These are phyloP conservation scores for Drosophila jambulina DNA, from an alignment of 1,140 invertebrate species.

Conservation along the genomic window DNA sequence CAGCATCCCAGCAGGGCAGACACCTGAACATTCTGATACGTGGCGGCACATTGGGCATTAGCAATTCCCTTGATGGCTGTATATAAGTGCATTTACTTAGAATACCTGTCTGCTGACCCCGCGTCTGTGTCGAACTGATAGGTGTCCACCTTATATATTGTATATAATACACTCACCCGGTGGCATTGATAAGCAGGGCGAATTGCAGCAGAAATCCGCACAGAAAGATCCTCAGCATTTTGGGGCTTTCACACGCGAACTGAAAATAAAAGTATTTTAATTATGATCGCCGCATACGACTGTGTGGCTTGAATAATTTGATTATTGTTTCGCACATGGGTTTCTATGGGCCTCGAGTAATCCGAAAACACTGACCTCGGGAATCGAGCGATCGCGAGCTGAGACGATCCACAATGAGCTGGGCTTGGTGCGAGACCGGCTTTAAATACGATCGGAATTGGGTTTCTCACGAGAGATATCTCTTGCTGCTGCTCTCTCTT, in stretches of 20 bases:
- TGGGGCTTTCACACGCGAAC: constrained; percentile 28
- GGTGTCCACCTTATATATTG: constrained; percentile 4
- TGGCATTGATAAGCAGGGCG: constrained; percentile 56
- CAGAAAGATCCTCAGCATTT: constrained; percentile 53
- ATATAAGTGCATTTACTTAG: background rate
- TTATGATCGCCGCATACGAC: background rate
- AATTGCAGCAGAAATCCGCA: constrained; percentile 52
- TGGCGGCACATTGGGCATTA: constrained; percentile 3
- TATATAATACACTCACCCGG: constrained; percentile 47
- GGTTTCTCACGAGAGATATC: constrained; percentile 2
- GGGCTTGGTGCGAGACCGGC: constrained; percentile 20
- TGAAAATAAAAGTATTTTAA: constrained; percentile 4
- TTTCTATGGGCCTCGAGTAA: constrained; percentile 8
- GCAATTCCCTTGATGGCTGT: background rate
- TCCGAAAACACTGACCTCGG: constrained; percentile 21
- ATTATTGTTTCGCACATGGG: constrained; percentile 14
- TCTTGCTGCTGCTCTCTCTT: background rate
- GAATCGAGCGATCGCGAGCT: constrained; percentile 15
- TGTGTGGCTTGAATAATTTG: constrained; percentile 11
- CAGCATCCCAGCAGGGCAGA: constrained; percentile 5
- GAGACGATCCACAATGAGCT: constrained; percentile 57
- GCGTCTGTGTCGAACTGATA: constrained; percentile 7
- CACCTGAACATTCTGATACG: constrained; percentile 3
- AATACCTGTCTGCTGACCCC: constrained; percentile 5
- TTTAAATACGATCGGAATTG: constrained; percentile 49